Evolutionary conservation across 1,140 invertebrate species (phyloP), one percentile per base, ranked within the genome.

Genomic region (Bombyx mori): DNA sequence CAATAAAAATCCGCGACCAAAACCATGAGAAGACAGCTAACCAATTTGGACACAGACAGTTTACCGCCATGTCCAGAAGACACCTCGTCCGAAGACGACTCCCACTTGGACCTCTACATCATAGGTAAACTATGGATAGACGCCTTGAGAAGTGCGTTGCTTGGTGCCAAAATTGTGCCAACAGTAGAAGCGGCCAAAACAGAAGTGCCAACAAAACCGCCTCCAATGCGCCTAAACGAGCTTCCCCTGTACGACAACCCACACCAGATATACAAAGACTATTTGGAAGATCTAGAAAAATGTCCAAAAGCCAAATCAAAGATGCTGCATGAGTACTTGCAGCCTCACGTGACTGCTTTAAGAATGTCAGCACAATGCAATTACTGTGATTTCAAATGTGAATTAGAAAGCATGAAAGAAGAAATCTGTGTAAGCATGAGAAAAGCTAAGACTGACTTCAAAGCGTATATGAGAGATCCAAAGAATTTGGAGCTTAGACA

Each of bases 201-300:
- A 52, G n/a, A 51, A 56, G 10, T n/a, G 8, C 75, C 76, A 4
- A 56, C 63, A 50, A 70, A 62, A 54, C 80, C 79, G 22, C 76
- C 79, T 1, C 61, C 67, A 42, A 83, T 81, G 77, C 81, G 71
- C 54, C 82, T 75, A 43, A 71, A 61, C 52, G 82, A 86, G 6
- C 45, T 86, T n/a, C 74, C 82, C 0, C n/a, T 86, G 10, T 83
- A 86, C 58, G 58, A 66, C 48, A 66, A 60, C 7, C 82, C 77
- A 3, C 78, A 83, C 54, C 62, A 68, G 18, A 72, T 78, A 42
- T 81, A 81, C 51, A 81, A 83, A 57, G 71, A 79, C 6, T 71
- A 71, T 9, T 8, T 70, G 0, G 66, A 61, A 35, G 64, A 73
- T 2, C 63, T 68, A 42, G 43, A 61, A 2, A 78, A 66, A 57